Conservation (phyloP, 2,113 vertebrate genomes). For the Prinia subflava region DNA sequence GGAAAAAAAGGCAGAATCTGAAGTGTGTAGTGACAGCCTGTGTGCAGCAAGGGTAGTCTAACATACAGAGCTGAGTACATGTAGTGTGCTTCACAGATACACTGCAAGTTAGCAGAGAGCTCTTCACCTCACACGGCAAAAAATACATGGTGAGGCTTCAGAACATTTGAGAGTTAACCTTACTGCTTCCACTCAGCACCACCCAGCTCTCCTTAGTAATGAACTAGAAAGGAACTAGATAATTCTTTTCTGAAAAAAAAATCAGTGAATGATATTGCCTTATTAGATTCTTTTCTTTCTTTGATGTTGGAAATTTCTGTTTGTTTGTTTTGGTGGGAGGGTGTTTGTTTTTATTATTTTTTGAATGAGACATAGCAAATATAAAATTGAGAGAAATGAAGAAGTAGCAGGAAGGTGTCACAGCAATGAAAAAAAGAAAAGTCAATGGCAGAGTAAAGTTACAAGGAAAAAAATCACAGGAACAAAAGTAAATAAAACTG, state of each 20-base stretch:
- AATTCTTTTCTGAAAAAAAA: background rate
- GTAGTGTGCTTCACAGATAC: background rate
- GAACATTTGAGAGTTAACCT: background rate
- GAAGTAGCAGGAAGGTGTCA: background rate
- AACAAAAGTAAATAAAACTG: background rate
- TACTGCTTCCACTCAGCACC: background rate
- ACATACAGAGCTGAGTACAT: background rate
- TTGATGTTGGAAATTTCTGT: background rate
- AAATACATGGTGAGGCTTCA: background rate
- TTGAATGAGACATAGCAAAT: background rate
- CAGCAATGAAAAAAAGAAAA: background rate
- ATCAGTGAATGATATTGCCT: background rate
- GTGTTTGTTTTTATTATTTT: background rate
- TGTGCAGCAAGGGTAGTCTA: background rate
- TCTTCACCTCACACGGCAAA: background rate
- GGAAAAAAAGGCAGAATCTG: background rate
- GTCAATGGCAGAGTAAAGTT: background rate
- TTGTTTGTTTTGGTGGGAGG: background rate
- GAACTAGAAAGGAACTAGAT: background rate
- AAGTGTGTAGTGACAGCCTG: background rate
- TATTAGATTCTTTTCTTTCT: background rate
- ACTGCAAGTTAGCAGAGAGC: background rate
- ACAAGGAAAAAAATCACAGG: background rate
- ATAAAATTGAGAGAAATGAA: background rate
- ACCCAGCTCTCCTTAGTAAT: background rate